Conservation (phyloP, 2,797 vertebrate species). For the Momotus momota region DNA sequence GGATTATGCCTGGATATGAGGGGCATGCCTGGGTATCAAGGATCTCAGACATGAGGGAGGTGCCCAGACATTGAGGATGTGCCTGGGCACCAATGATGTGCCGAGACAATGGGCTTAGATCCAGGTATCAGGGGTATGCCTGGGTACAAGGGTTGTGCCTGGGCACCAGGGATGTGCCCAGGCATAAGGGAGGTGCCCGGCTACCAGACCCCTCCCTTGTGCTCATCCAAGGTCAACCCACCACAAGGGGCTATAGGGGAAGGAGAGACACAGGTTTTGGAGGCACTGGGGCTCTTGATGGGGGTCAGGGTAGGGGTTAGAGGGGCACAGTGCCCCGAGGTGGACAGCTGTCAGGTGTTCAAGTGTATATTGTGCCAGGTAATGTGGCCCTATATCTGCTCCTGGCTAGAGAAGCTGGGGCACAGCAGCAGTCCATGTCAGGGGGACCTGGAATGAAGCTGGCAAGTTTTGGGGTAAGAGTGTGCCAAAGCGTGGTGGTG, state of each 20-base stretch:
- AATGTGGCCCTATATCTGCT: rapidly evolving
- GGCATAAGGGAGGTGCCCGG: background rate
- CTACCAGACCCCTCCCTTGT: background rate
- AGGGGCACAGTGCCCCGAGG: background rate
- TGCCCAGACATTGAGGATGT: too few relatives aligned
- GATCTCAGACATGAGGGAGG: too few relatives aligned
- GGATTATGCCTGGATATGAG: background rate
- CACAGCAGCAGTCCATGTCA: background rate
- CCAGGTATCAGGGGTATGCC: background rate
- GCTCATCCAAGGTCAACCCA: background rate
- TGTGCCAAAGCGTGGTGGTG: rapidly evolving
- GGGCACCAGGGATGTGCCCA: background rate
- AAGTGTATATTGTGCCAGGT: rapidly evolving
- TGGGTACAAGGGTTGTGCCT: too few relatives aligned
- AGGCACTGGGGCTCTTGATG: rapidly evolving
- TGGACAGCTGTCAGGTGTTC: background rate
- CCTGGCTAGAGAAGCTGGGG: background rate
- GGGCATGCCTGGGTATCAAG: too few relatives aligned
- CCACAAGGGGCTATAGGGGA: background rate
- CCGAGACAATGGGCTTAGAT: rapidly evolving
- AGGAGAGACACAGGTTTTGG: background rate
- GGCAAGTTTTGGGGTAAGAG: background rate
- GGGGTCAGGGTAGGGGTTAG: background rate
- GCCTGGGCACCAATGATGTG: too few relatives aligned
- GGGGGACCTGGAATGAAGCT: background rate